These are phyloP conservation scores for Sebastes goodei DNA, from an alignment of 2,797 vertebrate species.

Conservation along the genomic window DNA sequence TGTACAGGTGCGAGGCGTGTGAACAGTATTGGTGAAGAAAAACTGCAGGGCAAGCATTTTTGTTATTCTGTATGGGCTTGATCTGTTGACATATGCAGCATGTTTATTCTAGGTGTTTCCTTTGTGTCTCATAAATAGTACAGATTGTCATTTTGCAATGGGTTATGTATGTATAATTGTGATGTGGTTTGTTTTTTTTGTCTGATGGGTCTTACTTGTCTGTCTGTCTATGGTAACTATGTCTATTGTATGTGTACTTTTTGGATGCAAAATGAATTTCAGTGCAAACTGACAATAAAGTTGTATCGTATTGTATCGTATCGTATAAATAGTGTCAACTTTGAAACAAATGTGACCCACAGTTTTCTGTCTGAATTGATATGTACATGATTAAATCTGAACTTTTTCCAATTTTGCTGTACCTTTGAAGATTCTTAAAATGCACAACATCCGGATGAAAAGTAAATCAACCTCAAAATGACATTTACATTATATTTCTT, in stretches of 20 bases:
- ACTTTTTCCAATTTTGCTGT: background rate
- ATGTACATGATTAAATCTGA: slow-evolving; percentile 8
- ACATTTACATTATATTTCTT: background rate
- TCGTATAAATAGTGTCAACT: background rate
- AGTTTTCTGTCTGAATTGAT: background rate
- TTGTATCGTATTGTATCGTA: too few relatives aligned
- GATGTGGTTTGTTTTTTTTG: too few relatives aligned
- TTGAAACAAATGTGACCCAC: background rate
- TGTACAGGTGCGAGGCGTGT: background rate
- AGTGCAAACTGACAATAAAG: too few relatives aligned
- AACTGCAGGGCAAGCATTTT: slow-evolving; percentile 4
- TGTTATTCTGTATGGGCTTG: background rate
- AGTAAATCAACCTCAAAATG: background rate
- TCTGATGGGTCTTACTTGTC: too few relatives aligned
- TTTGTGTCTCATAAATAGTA: background rate
- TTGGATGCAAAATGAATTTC: too few relatives aligned
- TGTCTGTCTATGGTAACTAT: too few relatives aligned
- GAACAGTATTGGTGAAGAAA: background rate
- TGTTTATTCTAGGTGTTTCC: background rate
- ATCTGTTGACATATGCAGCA: background rate
- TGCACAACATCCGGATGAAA: background rate
- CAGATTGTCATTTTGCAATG: too few relatives aligned
- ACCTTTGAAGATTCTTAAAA: background rate
- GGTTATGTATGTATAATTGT: too few relatives aligned
- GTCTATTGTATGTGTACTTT: too few relatives aligned